Conservation (phyloP, 2,113 vertebrate genomes). For the Budorcas taxicolor region DNA sequence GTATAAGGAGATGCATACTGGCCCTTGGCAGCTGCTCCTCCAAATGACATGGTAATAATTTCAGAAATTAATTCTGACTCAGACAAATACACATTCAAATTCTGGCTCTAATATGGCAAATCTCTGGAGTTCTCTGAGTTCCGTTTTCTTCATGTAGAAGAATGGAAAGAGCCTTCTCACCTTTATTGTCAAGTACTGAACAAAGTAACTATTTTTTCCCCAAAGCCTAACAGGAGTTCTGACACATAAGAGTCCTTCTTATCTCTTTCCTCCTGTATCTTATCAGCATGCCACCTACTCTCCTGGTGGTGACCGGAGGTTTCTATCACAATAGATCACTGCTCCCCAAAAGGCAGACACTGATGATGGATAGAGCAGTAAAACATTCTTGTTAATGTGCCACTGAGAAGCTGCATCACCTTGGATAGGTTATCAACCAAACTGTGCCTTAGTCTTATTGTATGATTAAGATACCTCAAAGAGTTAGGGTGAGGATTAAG, state of each 20-base stretch:
- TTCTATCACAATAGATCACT: neutral
- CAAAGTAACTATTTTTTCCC: neutral
- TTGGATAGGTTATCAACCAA: neutral
- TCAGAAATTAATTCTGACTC: neutral
- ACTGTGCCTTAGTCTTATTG: neutral
- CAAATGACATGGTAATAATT: neutral
- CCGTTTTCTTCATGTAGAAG: neutral
- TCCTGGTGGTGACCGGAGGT: neutral
- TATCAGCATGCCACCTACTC: neutral
- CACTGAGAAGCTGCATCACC: neutral
- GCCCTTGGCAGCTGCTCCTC: neutral
- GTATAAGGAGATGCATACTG: neutral
- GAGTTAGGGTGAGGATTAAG: neutral
- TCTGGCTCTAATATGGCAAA: neutral
- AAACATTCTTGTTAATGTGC: neutral
- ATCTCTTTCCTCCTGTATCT: neutral
- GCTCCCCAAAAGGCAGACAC: neutral
- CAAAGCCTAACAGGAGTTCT: neutral
- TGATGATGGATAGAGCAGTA: neutral
- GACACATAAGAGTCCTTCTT: neutral
- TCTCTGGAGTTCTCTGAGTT: neutral
- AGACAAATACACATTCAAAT: neutral
- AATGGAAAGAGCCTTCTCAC: slow-evolving; percentile 1
- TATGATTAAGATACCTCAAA: neutral
- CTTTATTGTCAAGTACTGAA: neutral